A percentile compares a stretch with the other conserved stretches of the same genome.
Evolutionary conservation across 92 coral and sea anemone genomes (phyloP).

Genomic region (Nematostella vectensis): DNA sequence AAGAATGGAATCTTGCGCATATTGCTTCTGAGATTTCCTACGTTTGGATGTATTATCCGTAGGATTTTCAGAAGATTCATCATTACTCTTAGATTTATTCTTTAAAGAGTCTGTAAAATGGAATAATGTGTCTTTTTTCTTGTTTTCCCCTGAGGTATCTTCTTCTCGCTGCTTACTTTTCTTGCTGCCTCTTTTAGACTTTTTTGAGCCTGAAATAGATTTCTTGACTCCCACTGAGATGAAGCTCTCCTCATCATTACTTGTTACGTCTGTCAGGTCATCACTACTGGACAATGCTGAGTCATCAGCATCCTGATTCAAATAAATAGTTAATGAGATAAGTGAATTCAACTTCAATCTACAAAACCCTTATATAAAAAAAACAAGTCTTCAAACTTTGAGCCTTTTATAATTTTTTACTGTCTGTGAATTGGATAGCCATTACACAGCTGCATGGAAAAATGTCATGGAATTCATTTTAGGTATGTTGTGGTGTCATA

Average conservation of each 20-base stretch:
- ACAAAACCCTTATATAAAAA: too few species aligned
- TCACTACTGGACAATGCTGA: slow-evolving; percentile 45
- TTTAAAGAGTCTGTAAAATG: not conserved
- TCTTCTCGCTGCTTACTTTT: slow-evolving; percentile 22
- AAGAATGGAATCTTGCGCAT: slow-evolving; percentile 3
- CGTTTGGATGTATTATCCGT: not conserved
- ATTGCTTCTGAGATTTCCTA: slow-evolving; percentile 22
- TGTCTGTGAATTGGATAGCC: too few species aligned
- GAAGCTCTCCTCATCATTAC: slow-evolving; percentile 74
- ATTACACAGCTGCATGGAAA: too few species aligned
- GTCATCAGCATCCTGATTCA: slow-evolving; percentile 14
- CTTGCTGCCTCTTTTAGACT: slow-evolving; percentile 23
- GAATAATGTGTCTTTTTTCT: slow-evolving; percentile 1
- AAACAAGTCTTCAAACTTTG: too few species aligned
- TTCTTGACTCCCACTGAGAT: slow-evolving; percentile 13
- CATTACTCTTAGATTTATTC: not conserved
- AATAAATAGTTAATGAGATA: not conserved
- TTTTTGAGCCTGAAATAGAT: slow-evolving; percentile 6
- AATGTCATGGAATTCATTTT: too few species aligned
- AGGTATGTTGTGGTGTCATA: too few species aligned
- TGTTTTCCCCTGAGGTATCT: slow-evolving; percentile 23
- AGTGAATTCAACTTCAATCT: not conserved
- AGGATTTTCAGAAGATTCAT: slow-evolving; percentile 1
- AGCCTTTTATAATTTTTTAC: too few species aligned
- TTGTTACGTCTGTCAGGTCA: slow-evolving; percentile 81